A percentile compares a stretch with the other conserved stretches of the same genome.
These are phyloP conservation scores for Sceliomorpha sp. DNA, from an alignment of 2,888 invertebrate species.

Conservation along the genomic window DNA sequence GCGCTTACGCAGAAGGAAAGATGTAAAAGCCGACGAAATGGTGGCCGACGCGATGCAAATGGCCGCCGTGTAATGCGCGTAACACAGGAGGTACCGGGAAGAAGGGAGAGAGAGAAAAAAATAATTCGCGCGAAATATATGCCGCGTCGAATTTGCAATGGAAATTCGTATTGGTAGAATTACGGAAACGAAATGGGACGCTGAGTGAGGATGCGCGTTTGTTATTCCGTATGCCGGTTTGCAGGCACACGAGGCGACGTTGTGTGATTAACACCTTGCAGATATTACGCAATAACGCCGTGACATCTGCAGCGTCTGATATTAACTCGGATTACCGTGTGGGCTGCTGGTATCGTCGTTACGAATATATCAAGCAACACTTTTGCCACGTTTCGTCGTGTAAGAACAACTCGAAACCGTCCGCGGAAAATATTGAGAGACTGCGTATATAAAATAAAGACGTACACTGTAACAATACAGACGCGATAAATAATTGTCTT, in stretches of 20 bases:
- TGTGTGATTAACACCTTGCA: slow-evolving; percentile 69
- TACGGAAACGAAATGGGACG: slow-evolving; percentile 14
- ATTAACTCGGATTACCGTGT: slow-evolving; percentile 61
- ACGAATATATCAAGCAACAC: slow-evolving; percentile 52
- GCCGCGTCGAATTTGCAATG: slow-evolving; percentile 15
- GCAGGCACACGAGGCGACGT: slow-evolving; percentile 12
- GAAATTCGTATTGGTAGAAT: slow-evolving; percentile 28
- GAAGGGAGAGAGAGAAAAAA: no score
- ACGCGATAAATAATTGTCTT: no score
- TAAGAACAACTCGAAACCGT: slow-evolving; percentile 4
- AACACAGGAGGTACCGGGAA: no score
- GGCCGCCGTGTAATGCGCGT: no score
- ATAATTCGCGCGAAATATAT: slow-evolving; percentile 5
- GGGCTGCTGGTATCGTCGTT: slow-evolving; percentile 53
- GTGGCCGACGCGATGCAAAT: no score
- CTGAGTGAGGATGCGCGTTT: slow-evolving; percentile 21
- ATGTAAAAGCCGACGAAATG: no score
- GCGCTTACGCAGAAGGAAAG: no score
- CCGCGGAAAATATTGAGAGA: neutral
- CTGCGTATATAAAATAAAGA: no score
- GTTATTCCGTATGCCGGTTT: slow-evolving; percentile 16
- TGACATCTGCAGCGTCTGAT: slow-evolving; percentile 64
- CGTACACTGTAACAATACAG: no score
- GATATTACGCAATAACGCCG: slow-evolving; percentile 65
- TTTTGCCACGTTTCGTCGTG: slow-evolving; percentile 29